Base-by-base conservation (phyloP, 2,888 invertebrate species). In the Entomobrya proxima region DNA sequence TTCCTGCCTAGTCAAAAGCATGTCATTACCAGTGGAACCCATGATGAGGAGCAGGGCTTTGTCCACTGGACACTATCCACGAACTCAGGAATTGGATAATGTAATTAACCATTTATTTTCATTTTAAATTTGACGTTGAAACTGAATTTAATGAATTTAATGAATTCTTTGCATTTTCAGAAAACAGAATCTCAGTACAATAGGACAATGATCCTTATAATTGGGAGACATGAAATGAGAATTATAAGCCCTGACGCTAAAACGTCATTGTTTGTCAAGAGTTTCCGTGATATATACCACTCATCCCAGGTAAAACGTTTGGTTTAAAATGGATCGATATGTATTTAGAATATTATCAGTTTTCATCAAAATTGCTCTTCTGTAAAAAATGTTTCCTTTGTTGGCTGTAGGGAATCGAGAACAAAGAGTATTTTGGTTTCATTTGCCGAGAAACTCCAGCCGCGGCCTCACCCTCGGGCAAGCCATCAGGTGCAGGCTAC, bases 171-270 rank as follows among this genome's bases (percentile, higher is more conserved):
- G n/a, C 9, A 24, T 55, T 55, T 11, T 7, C 32, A 78, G 78
- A 78, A 35, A 64, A 9, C 13, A 13, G 67, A 83, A 2, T 50
- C 92, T 0, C 96, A 96, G 88, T 96, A 96, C 91, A 98, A 98
- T 92, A 94, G 98, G 64, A 98, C 98, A 0, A 98, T 98, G 98
- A 94, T 98, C 50, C 95, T 98, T 67, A 92, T 96, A 93, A 96
- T 98, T 7, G 98, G 97, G 6, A 94, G 96, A 64, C 94, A 95
- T 30, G 98, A 98, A 91, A 93, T 98, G 13, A 94, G 97, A 64
- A 94, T 98, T 5, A 98, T 98, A 88, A 98, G 97, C 90, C 97
- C 98, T 0, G 98, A 98, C 91, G 94, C 97, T 84, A 98, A 98
- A 91, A 96, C 96, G 90, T 95, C 97, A 13, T 93, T 98, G 7